Conservation (phyloP, 1,140 invertebrate species). For the Leptinotarsa undecemlineata region DNA sequence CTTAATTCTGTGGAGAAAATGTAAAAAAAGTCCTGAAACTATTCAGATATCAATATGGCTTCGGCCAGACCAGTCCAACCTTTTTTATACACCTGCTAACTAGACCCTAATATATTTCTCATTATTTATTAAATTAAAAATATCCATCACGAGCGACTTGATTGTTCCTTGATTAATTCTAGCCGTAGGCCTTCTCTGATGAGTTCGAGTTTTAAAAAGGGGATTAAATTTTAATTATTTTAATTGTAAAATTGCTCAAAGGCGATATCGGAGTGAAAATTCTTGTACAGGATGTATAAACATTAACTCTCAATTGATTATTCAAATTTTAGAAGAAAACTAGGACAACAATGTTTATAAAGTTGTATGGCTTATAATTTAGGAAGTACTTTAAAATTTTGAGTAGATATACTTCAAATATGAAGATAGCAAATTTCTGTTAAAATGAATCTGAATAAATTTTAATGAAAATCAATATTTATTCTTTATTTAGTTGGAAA, state of each 20-base stretch:
- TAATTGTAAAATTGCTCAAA: slow-evolving; percentile 56
- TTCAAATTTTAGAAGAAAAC: no score
- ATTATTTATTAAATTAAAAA: slow-evolving; percentile 57
- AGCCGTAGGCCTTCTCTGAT: slow-evolving; percentile 49
- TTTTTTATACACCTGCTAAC: slow-evolving; percentile 55
- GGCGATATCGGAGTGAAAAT: slow-evolving; percentile 23
- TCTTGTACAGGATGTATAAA: no score
- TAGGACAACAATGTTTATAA: no score
- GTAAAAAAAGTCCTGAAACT: slow-evolving; percentile 8
- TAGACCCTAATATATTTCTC: slow-evolving; percentile 52
- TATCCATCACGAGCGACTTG: slow-evolving; percentile 52
- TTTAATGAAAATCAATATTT: no score
- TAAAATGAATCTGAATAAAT: no score
- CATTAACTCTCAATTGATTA: no score
- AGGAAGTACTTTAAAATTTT: no score
- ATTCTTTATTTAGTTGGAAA: no score
- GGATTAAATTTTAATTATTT: slow-evolving; percentile 50
- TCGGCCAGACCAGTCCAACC: slow-evolving; percentile 31
- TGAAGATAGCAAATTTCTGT: no score
- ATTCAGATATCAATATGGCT: slow-evolving; percentile 26
- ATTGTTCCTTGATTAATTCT: slow-evolving; percentile 55
- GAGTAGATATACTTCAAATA: no score
- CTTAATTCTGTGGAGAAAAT: no score
- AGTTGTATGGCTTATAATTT: no score
- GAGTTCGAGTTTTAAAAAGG: slow-evolving; percentile 53